These are phyloP conservation scores for Ctenomys sociabilis DNA, from an alignment of 2,113 vertebrate species.

Conservation along the genomic window DNA sequence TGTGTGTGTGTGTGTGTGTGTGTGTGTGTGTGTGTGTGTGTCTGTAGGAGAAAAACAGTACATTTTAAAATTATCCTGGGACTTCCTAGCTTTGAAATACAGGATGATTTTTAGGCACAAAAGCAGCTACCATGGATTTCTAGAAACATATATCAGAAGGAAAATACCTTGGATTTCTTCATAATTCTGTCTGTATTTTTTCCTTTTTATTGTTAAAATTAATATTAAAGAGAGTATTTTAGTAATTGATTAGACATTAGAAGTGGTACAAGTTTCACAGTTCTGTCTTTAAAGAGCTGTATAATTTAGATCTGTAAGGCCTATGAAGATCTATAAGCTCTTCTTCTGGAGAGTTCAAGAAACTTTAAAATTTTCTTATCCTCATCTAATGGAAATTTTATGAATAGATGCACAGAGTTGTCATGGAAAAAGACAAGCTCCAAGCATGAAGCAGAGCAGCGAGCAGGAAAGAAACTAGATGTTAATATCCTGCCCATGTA, in stretches of 20 bases:
- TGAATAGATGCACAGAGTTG: background rate
- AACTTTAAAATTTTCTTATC: background rate
- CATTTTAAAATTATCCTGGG: background rate
- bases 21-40: background rate
- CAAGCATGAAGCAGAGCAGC: background rate
- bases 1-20: background rate
- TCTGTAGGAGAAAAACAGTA: background rate
- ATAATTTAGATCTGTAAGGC: background rate
- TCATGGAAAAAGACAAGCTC: conserved; percentile 9
- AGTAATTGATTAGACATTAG: no score
- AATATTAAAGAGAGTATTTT: no score
- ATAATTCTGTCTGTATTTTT: background rate
- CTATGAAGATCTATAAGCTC: background rate
- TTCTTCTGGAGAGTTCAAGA: background rate
- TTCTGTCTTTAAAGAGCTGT: no score
- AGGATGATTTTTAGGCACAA: background rate
- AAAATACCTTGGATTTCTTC: background rate
- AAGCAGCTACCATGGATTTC: background rate
- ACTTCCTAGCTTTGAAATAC: background rate
- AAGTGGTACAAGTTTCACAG: no score
- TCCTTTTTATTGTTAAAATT: no score
- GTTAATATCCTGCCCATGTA: conserved; percentile 22
- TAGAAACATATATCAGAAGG: background rate
- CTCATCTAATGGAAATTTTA: background rate
- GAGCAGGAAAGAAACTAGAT: conserved; percentile 47